Percentiles rank a stretch among this genome's conserved stretches.
Conservation (phyloP, 2,113 vertebrate species). For the Macrotis lagotis region DNA sequence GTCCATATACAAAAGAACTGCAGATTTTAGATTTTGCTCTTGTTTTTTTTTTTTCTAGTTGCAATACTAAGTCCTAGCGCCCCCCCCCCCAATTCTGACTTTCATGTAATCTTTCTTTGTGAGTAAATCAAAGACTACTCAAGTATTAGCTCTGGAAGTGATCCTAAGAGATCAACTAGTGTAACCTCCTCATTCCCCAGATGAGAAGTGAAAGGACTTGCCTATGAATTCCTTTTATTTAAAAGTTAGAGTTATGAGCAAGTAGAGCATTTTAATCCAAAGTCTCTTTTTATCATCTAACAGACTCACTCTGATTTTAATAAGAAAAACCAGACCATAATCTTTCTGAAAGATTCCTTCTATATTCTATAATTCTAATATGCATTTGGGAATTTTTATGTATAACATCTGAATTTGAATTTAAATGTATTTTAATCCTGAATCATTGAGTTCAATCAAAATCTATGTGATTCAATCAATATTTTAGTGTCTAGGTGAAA, state of each 20-base stretch:
- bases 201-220: background rate
- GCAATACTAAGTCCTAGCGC: constrained; percentile 1
- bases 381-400: background rate
- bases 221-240: background rate
- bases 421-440: constrained; percentile 46
- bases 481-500: background rate
- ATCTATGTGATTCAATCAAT: constrained; percentile 32
- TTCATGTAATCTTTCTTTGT: background rate
- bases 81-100: constrained; percentile 7
- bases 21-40: background rate
- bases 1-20: background rate
- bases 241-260: background rate
- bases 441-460: constrained; percentile 17
- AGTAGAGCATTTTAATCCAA: background rate
- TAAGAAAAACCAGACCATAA: background rate
- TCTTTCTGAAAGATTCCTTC: background rate
- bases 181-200: background rate
- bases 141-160: background rate
- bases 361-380: background rate
- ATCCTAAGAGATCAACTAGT: background rate
- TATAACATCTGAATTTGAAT: background rate
- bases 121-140: background rate
- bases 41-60: background rate
- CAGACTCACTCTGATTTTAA: background rate
- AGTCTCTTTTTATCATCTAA: background rate